Evolutionary conservation across 2,797 vertebrate species (phyloP).

Genomic region (Nothura maculosa): DNA sequence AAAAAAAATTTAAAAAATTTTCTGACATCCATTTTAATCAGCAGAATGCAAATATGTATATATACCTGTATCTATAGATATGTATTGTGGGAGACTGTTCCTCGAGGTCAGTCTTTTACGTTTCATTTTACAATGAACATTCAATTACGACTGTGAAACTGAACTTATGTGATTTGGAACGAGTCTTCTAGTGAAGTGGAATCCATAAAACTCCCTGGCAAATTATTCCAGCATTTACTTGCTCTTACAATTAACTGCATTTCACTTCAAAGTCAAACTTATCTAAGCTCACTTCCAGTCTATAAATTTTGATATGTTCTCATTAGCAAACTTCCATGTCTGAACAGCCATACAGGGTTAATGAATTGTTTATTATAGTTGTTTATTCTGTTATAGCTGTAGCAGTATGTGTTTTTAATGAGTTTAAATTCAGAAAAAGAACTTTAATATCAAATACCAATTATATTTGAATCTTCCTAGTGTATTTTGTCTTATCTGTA

Average conservation of each 20-base stretch:
- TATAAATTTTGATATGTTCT: background rate
- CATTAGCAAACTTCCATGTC: background rate
- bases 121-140: background rate
- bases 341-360: background rate
- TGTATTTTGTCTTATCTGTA: background rate
- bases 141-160: background rate
- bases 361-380: accelerated
- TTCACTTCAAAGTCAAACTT: background rate
- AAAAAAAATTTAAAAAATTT: background rate
- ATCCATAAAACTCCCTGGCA: background rate
- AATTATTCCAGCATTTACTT: background rate
- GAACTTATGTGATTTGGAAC: background rate
- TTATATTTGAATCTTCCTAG: background rate
- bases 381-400: background rate
- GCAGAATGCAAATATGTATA: background rate
- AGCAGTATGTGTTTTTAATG: background rate
- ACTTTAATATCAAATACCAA: background rate
- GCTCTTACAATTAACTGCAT: background rate
- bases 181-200: background rate
- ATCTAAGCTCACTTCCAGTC: background rate
- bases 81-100: background rate
- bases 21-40: background rate
- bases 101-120: background rate
- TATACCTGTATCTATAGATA: background rate
- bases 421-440: background rate